Base-by-base conservation (phyloP, 1,140 invertebrate species). In the Mizuhopecten yessoensis region DNA sequence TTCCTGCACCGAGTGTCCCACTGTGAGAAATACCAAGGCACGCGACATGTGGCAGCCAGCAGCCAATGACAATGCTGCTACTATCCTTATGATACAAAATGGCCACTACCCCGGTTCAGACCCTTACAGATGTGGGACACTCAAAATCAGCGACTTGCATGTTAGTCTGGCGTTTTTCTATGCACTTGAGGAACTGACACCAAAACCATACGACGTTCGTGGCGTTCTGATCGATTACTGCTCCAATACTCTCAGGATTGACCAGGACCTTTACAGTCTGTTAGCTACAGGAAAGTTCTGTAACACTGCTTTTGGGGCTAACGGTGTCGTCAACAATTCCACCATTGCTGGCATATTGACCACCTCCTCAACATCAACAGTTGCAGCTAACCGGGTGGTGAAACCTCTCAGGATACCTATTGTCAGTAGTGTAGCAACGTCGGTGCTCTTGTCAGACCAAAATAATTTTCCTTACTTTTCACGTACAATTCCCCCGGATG, bases 401-500 rank as follows among this genome's bases (percentile, higher is more conserved):
- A 89, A 94, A 33, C 93, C 94, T 7, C 45, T 94, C 0, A 91
- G 91, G 49, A 93, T 95, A 1, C 93, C 94, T 9, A 94, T 94
- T 36, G 97, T 98, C 93, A 98, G 98, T 42, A 98, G 98, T 95
- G 98, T 97, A 10, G 97, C 98, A 0, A 98, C 98, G 2, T 97
- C 97, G 15, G 86, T 97, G 88, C 97, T 98, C 95, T 96, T 98
- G 45, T 98, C 97, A 89, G 97, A 98, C 95, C 98, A 98, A 96
- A 97, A 97, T 92, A 97, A 97, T 93, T 98, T 97, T 96, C 97
- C 97, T 86, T 98, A 98, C 94, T 98, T 98, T 96, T 96, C 98
- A 88, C 97, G 98, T 15, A 98, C 98, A 1, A 98, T 98, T 34
- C 98, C 98, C 20, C 98, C 98, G 0, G 98, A 98, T 96, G 97